Evolutionary conservation across 2,113 vertebrate species (phyloP), one percentile per base, ranked within the genome.

Genomic region (Tragelaphus strepsiceros): DNA sequence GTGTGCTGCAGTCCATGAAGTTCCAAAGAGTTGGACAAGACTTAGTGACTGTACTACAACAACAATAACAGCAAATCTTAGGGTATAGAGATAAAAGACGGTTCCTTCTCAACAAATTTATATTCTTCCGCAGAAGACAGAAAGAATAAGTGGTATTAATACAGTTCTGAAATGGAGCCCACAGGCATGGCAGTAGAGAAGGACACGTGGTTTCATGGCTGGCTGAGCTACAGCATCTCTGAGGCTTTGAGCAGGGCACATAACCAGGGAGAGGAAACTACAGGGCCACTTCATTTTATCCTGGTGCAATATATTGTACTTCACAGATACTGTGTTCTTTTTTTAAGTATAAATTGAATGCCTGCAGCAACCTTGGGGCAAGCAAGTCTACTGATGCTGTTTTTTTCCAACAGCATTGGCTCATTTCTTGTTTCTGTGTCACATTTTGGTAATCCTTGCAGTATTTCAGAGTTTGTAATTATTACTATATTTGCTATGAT

Each of bases 81-180:
- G n/a, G 21, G 67, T 22, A n/a, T 5, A 88, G 49, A 77, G 49
- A 53, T 17, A 62, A 30, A 62, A 61, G n/a, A 71, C 4, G 64
- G 71, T 43, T 30, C 32, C 99, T 99, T 67, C 64, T 61, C 19
- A 91, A 19, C 7, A 32, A 78, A n/a, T 61, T 32, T 74, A n/a
- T n/a, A 35, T 46, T 71, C 59, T 89, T 22, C 4, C 1, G 7
- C 22, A 22, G 51, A 71, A 56, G 61, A 59, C 7, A 97, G 22
- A 96, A 19, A 30, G 64, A 46, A 81, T 91, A 35, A 71, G 43
- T 46, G 83, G 26, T 30, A 64, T 22, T 17, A 39, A 12, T 17
- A 26, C 0, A 46, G 17, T 19, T 43, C 16, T 11, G 6, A 51
- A 64, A 35, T 5, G 17, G 11, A 53, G 13, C 62, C 56, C 24